A percentile compares a stretch with the other conserved stretches of the same genome.
Conservation (phyloP, 2,113 vertebrate species). For the Clarias batrachus region DNA sequence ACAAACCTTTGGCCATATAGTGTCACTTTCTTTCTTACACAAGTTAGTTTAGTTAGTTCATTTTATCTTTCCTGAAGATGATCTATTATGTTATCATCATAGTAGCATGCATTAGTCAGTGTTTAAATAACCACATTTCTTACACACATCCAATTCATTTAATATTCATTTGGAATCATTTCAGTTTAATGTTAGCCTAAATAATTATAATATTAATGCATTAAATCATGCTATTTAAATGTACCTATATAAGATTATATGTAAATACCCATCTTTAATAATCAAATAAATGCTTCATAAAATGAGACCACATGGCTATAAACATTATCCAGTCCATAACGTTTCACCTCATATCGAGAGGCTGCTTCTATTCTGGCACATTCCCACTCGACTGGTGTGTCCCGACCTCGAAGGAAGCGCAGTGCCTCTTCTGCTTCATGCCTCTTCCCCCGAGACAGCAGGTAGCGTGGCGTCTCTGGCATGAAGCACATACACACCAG, state of each 20-base stretch:
- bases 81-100: not conserved
- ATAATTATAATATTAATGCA: not conserved
- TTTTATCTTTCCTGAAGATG: not conserved
- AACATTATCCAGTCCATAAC: not conserved
- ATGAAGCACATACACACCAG: slow-evolving; percentile 84
- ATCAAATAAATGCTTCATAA: not conserved
- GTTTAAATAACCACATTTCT: not conserved
- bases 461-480: slow-evolving; percentile 88
- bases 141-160: not conserved
- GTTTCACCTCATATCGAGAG: slow-evolving; percentile 73
- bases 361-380: slow-evolving; percentile 73
- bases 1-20: not conserved
- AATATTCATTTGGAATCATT: not conserved
- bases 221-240: not conserved
- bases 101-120: too few relatives aligned
- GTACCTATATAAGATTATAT: too few relatives aligned
- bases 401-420: slow-evolving; percentile 82
- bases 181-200: not conserved
- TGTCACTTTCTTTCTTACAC: not conserved
- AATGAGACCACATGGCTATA: not conserved
- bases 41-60: too few relatives aligned
- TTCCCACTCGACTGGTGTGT: slow-evolving; percentile 75
- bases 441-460: slow-evolving; percentile 74
- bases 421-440: slow-evolving; percentile 79
- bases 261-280: too few relatives aligned